phyloP scores from a whole-genome alignment of 2,797 vertebrate species.

The Onychomys leucogaster region DNA sequence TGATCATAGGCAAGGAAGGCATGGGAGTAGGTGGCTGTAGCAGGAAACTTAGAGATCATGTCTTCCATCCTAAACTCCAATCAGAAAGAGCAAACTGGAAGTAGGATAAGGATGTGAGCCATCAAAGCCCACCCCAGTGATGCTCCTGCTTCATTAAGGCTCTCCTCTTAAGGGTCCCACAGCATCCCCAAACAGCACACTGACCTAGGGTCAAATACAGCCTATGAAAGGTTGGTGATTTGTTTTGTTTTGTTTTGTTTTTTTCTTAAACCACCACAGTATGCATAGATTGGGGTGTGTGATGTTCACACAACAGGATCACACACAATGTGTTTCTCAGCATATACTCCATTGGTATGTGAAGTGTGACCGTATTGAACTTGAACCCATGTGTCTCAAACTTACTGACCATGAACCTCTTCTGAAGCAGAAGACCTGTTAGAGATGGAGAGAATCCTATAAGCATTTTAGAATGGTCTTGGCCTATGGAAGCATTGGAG shows the following conservation, averaged over 20 bases:
- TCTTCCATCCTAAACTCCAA: neutral
- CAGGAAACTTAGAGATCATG: neutral
- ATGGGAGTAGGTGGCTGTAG: neutral
- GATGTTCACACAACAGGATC: neutral
- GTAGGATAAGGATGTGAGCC: neutral
- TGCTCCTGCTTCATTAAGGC: neutral
- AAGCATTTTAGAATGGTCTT: conserved; percentile 9
- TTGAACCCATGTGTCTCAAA: neutral
- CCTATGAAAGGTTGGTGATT: neutral
- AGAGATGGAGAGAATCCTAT: neutral
- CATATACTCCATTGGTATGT: neutral
- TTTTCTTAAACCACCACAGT: neutral
- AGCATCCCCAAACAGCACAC: neutral
- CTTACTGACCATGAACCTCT: neutral
- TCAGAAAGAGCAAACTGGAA: neutral
- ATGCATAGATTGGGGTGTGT: neutral
- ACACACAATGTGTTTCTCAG: neutral
- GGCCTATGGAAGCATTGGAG: neutral
- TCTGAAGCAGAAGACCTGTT: neutral
- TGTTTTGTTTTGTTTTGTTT: neutral
- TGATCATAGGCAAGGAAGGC: neutral
- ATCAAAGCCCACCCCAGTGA: neutral
- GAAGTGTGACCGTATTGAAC: neutral
- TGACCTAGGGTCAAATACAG: neutral
- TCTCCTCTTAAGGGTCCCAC: neutral